Conservation (phyloP, 2,888 invertebrate species). For the Temnothorax rugatulus region DNA sequence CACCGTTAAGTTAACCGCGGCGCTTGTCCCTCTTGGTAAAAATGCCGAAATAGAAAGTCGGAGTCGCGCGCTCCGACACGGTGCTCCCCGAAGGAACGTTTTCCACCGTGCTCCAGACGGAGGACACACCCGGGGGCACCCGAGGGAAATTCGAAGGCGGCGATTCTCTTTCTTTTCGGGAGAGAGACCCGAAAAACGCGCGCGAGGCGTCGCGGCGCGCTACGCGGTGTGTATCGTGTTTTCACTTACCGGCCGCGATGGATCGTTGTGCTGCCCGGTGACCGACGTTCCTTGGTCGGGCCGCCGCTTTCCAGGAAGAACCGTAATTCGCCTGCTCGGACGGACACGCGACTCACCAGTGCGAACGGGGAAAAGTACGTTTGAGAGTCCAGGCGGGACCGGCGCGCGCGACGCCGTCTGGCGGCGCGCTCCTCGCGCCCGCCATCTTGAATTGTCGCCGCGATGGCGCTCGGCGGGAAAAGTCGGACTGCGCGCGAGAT, state of each 20-base stretch:
- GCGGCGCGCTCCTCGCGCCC: not conserved
- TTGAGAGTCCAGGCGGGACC: constrained; percentile 63
- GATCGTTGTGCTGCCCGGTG: constrained; percentile 54
- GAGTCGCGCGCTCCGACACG: not conserved
- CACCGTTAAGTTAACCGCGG: constrained; percentile 28
- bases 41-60: constrained; percentile 79
- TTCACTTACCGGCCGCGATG: constrained; percentile 70
- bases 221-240: not conserved
- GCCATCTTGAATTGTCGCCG: constrained; percentile 58
- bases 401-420: constrained; percentile 61
- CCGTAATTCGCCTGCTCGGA: constrained; percentile 78
- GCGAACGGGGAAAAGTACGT: constrained; percentile 74
- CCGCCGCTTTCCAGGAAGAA: constrained; percentile 75
- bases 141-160: not conserved
- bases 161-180: not conserved
- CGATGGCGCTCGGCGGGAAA: constrained; percentile 53
- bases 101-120: constrained; percentile 9
- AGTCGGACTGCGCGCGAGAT: constrained; percentile 28
- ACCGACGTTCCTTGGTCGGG: constrained; percentile 70
- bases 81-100: constrained; percentile 40
- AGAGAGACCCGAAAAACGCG: not conserved
- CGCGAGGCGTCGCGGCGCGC: not conserved
- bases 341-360: constrained; percentile 76
- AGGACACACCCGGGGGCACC: too few species aligned
- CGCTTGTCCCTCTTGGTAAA: constrained; percentile 65